These are phyloP conservation scores for Oryctes rhinoceros DNA, from an alignment of 1,140 invertebrate genomes.

Conservation along the genomic window DNA sequence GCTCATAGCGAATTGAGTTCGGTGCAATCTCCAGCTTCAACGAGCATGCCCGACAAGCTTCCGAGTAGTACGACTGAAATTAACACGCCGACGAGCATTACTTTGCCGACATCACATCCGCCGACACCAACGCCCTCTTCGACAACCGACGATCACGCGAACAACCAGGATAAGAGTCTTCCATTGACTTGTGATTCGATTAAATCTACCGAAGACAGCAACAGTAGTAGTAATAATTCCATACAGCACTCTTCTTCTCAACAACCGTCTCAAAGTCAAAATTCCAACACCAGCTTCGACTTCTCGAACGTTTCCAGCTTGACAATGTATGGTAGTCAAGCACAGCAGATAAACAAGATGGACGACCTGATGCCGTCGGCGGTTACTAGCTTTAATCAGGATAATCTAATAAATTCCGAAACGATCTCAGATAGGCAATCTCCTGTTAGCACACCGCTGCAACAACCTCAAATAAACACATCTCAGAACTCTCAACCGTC, in stretches of 20 bases:
- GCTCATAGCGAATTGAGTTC: constrained; percentile 54
- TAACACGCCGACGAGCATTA: constrained; percentile 49
- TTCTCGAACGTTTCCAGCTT: constrained; percentile 57
- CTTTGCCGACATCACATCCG: constrained; percentile 58
- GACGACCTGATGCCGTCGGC: constrained; percentile 58
- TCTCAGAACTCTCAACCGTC: constrained; percentile 1
- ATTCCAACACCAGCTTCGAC: constrained; percentile 55
- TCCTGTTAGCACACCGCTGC: not conserved
- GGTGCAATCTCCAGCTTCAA: constrained; percentile 56
- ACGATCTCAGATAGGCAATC: constrained; percentile 27
- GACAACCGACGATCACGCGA: constrained; percentile 59
- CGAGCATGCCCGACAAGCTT: constrained; percentile 59
- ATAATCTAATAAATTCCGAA: constrained; percentile 40
- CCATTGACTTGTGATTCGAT: constrained; percentile 55
- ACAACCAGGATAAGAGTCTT: constrained; percentile 56
- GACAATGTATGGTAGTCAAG: constrained; percentile 57
- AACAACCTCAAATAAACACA: constrained; percentile 37
- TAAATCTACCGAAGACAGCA: constrained; percentile 54
- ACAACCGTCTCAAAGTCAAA: constrained; percentile 54
- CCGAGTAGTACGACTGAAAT: constrained; percentile 57
- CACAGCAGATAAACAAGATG: constrained; percentile 60
- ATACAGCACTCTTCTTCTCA: constrained; percentile 45
- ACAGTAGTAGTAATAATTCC: constrained; percentile 45
- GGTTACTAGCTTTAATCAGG: constrained; percentile 55
- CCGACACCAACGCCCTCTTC: constrained; percentile 60